Evolutionary conservation across 1,140 invertebrate species (phyloP), one percentile per base, ranked within the genome.

Genomic region (Drosophila malerkotliana): DNA sequence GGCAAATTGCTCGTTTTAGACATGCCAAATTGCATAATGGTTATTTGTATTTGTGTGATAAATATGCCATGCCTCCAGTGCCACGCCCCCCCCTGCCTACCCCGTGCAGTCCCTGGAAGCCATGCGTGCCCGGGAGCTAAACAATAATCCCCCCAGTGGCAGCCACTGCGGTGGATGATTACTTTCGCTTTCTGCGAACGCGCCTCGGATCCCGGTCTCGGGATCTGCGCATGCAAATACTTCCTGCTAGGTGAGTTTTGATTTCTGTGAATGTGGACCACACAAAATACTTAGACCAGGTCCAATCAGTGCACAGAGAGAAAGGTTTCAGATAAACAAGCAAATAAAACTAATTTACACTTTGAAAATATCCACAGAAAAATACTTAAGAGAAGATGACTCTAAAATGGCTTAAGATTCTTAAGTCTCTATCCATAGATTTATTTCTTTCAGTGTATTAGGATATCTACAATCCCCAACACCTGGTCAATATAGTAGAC

Each of bases 191-290:
- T 89, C 79, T 59, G 67, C 59, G 62, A 54, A 77, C 51, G 49
- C 71, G 61, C 52, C 15, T 5, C 15, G 51, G 39, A 60, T 62
- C 77, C 77, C 66, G 71, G 55, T 63, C 57, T 59, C 39, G 48
- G 39, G 30, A 67, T 54, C 58, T 39, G 39, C 53, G 32, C 77
- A 88, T 87, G 79, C 82, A 88, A 88, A 79, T 89, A 79, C 83
- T 88, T 88, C 83, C 83, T 88, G 83, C 24, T 79, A 61, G 64
- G 84, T 58, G 68, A 60, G 84, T 88, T 88, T 89, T 58, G 58
- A 78, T 67, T 75, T 77, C 74, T 52, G 37, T 28, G 69, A 85
- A 79, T 79, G 71, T 82, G 83, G 78, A 74, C 72, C 80, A 77
- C 47, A 56, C 54, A 39, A 45, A 59, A 34, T 51, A 52, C 52